Evolutionary conservation across 2,888 invertebrate species (phyloP).

Genomic region (Monopis laevigella): DNA sequence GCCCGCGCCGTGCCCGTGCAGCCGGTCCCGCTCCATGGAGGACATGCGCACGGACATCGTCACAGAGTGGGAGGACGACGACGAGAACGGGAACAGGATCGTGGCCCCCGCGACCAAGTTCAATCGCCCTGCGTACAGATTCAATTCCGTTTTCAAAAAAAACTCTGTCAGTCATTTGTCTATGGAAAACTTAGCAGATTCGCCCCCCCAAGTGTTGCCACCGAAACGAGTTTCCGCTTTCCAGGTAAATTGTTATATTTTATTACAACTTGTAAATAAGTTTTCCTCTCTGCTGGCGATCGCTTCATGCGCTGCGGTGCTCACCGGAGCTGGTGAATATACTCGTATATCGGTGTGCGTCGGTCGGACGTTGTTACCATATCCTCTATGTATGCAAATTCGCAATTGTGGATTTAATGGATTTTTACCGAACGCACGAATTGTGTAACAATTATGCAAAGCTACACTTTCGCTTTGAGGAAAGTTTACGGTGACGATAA

Average conservation of each 20-base stretch:
- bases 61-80: constrained; percentile 71
- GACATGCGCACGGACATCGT: constrained; percentile 75
- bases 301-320: too few species aligned
- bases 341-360: background rate
- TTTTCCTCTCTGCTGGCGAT: too few species aligned
- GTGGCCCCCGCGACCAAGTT: constrained; percentile 59
- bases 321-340: background rate
- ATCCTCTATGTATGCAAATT: background rate
- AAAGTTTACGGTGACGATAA: background rate
- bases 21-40: constrained; percentile 75
- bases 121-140: constrained; percentile 47
- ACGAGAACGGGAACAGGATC: constrained; percentile 70
- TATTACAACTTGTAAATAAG: background rate
- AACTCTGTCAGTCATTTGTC: constrained; percentile 70
- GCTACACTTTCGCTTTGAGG: constrained; percentile 8
- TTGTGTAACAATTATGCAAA: constrained; percentile 12
- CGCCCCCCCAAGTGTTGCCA: constrained; percentile 55
- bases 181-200: constrained; percentile 75
- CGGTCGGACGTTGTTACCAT: background rate
- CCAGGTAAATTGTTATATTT: constrained; percentile 60
- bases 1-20: constrained; percentile 67
- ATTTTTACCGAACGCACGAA: constrained; percentile 6
- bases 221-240: constrained; percentile 62
- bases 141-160: constrained; percentile 45
- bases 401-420: background rate